Conservation (phyloP, 2,888 invertebrate species). For the Metallyticus violacea region DNA sequence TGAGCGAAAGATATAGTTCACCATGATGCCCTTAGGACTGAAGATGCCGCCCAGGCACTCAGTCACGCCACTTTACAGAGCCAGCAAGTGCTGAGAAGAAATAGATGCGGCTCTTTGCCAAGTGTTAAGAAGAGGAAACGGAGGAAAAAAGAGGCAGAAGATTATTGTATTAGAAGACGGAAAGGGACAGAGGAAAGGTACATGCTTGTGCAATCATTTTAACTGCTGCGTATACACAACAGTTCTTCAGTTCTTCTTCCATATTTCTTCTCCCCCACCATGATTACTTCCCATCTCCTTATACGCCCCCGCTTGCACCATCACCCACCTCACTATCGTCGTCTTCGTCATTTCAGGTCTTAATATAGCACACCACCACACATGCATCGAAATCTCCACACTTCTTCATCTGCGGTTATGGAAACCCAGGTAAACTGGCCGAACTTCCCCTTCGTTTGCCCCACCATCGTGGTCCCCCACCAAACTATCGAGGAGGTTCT, state of each 20-base stretch:
- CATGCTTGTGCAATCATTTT: constrained; percentile 9
- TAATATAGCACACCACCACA: constrained; percentile 8
- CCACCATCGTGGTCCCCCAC: not conserved
- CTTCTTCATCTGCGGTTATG: not conserved
- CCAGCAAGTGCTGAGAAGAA: constrained; percentile 6
- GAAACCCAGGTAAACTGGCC: not conserved
- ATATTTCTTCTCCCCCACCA: not conserved
- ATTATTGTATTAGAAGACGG: not conserved
- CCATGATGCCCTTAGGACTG: not conserved
- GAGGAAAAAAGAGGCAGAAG: not conserved
- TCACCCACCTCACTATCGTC: not conserved
- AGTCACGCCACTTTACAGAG: not conserved
- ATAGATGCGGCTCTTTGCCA: not conserved
- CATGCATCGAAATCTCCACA: not conserved
- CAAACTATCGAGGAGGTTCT: not conserved
- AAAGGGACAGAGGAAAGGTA: not conserved
- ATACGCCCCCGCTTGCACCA: not conserved
- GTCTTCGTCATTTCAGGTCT: not conserved
- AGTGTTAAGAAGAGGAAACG: not conserved
- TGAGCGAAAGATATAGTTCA: not conserved
- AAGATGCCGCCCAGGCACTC: not conserved
- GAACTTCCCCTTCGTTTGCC: not conserved
- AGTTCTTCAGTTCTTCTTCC: not conserved
- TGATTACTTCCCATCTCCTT: not conserved
- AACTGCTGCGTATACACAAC: constrained; percentile 10